Conservation (phyloP, 2,113 vertebrate species). For the Regulus satrapa region DNA sequence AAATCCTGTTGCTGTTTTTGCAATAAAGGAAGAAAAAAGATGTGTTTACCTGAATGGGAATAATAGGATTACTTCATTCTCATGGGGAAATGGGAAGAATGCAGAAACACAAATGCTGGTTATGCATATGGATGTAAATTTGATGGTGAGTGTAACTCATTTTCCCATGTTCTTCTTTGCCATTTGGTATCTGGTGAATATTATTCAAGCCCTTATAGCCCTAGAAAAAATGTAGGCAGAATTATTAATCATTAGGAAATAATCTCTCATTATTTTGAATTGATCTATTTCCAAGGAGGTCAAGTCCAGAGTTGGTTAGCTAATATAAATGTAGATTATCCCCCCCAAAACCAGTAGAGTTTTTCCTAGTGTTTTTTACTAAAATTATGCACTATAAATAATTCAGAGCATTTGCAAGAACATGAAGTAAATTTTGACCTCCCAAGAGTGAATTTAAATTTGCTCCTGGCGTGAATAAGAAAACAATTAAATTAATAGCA, state of each 20-base stretch:
- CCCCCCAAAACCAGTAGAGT: neutral
- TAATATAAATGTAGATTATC: neutral
- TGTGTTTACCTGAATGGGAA: constrained; percentile 7
- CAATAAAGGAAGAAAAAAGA: neutral
- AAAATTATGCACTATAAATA: neutral
- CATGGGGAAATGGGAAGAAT: constrained; percentile 17
- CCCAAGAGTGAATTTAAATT: constrained; percentile 31
- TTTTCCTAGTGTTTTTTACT: neutral
- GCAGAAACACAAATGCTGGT: neutral
- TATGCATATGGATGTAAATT: constrained; percentile 45
- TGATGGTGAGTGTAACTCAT: neutral
- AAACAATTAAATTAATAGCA: constrained; percentile 41
- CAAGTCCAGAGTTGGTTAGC: neutral
- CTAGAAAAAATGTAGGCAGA: neutral
- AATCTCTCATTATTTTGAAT: neutral
- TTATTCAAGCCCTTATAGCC: neutral
- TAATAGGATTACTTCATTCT: neutral
- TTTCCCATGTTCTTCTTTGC: constrained; percentile 14
- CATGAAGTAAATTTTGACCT: constrained; percentile 31
- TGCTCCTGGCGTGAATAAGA: constrained; percentile 39
- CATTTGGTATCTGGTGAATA: neutral
- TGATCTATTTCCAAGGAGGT: neutral
- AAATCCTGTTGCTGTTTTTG: neutral
- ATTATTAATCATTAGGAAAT: neutral
- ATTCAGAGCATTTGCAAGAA: neutral